These are phyloP conservation scores for Nycteola revayana DNA, from an alignment of 2,888 invertebrate genomes.

Conservation along the genomic window DNA sequence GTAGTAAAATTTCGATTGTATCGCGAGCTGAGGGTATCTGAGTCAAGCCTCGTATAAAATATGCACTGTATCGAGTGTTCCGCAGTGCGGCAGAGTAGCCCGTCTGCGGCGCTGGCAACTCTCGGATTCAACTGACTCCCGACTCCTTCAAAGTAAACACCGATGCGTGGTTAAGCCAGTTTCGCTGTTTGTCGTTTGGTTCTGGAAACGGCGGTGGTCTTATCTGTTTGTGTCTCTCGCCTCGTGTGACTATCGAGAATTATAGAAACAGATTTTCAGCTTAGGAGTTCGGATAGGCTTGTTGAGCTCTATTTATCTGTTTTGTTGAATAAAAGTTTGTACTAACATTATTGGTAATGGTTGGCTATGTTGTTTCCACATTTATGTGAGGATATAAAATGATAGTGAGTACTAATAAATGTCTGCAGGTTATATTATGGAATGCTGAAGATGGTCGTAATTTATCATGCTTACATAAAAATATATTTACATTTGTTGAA, in stretches of 20 bases:
- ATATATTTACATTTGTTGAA: too few relatives aligned
- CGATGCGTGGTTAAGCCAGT: constrained; percentile 55
- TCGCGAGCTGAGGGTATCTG: constrained; percentile 40
- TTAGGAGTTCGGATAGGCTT: constrained; percentile 18
- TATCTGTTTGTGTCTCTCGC: constrained; percentile 33
- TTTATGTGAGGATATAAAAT: too few relatives aligned
- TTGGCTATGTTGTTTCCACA: too few relatives aligned
- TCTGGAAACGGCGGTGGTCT: constrained; percentile 31
- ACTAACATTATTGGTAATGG: too few relatives aligned
- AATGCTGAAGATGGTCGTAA: too few relatives aligned
- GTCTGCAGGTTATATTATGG: too few relatives aligned
- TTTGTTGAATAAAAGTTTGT: constrained; percentile 6
- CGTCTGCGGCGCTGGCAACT: constrained; percentile 50
- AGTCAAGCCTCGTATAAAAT: constrained; percentile 63
- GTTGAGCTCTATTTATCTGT: constrained; percentile 18
- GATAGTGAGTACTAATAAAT: too few relatives aligned
- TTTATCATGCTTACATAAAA: too few relatives aligned
- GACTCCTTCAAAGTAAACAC: constrained; percentile 66
- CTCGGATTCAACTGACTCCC: constrained; percentile 41
- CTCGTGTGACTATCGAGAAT: constrained; percentile 16
- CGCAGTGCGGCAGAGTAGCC: constrained; percentile 61
- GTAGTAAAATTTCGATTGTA: constrained; percentile 35
- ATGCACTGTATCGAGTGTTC: constrained; percentile 72
- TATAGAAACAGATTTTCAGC: constrained; percentile 30
- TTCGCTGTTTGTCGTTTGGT: constrained; percentile 49